phyloP scores from a whole-genome alignment of 2,797 vertebrate species.

The Eulemur rubriventer region DNA sequence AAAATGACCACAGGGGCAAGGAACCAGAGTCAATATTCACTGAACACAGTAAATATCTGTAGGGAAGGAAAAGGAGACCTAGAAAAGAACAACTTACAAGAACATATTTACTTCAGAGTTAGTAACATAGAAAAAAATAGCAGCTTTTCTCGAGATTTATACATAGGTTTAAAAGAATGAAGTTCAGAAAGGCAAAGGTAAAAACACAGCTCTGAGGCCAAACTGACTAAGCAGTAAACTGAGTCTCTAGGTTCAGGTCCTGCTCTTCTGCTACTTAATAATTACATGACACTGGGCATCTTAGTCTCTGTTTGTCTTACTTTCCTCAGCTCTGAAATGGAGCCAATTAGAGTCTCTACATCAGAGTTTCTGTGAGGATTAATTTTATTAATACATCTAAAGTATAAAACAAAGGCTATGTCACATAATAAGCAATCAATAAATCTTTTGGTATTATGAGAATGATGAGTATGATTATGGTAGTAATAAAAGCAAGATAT shows the following conservation, averaged over 20 bases:
- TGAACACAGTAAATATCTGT: not conserved
- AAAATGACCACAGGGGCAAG: not conserved
- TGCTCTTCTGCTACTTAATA: not conserved
- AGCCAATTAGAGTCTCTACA: not conserved
- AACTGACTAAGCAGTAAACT: not conserved
- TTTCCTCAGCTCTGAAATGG: not conserved
- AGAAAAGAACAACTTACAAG: not conserved
- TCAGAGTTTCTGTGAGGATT: not conserved
- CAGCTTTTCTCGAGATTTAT: not conserved
- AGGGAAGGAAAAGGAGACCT: not conserved
- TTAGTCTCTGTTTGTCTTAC: not conserved
- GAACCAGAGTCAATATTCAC: not conserved
- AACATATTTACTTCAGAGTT: not conserved
- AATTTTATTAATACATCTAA: not conserved
- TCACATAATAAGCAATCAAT: not conserved
- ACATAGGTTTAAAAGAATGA: not conserved
- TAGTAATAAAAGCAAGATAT: not conserved
- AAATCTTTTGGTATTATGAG: not conserved
- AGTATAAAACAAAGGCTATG: not conserved
- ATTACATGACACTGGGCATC: not conserved
- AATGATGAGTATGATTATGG: not conserved
- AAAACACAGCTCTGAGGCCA: not conserved
- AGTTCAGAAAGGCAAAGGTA: conserved; percentile 23
- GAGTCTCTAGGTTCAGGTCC: not conserved
- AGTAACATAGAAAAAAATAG: not conserved